phyloP scores from a whole-genome alignment of 2,888 invertebrate genomes.

The Nudaria mundana region DNA sequence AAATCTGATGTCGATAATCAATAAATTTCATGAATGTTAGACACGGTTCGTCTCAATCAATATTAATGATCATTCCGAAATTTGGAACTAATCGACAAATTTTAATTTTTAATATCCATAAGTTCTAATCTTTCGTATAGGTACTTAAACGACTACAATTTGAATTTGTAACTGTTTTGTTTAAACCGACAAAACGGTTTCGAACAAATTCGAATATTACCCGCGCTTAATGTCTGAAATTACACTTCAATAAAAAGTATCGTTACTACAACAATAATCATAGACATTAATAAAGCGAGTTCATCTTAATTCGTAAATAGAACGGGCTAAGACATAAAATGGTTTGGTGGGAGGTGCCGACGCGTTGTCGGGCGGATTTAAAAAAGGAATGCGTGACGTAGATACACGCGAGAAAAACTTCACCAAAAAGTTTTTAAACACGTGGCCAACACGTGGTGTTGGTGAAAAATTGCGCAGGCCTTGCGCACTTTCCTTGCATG shows the following conservation, averaged over 20 bases:
- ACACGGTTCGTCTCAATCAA: constrained; percentile 74
- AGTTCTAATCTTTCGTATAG: constrained; percentile 50
- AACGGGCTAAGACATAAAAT: constrained; percentile 25
- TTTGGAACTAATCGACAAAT: constrained; percentile 73
- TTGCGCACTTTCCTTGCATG: constrained; percentile 55
- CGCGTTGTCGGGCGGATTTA: constrained; percentile 12
- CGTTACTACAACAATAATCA: constrained; percentile 22
- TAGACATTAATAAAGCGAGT: constrained; percentile 17
- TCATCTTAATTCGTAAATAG: constrained; percentile 25
- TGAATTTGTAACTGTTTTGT: constrained; percentile 40
- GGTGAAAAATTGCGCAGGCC: constrained; percentile 73
- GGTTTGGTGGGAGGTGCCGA: constrained; percentile 11
- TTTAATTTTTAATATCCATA: constrained; percentile 68
- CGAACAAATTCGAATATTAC: constrained; percentile 39
- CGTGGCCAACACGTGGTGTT: constrained; percentile 76
- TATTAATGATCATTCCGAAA: constrained; percentile 70
- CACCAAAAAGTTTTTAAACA: constrained; percentile 65
- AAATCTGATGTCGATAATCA: constrained; percentile 60
- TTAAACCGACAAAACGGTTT: constrained; percentile 40
- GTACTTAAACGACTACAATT: constrained; percentile 49
- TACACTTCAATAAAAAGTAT: constrained; percentile 28
- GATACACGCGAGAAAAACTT: constrained; percentile 53
- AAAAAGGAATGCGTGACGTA: constrained; percentile 31
- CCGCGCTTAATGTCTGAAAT: constrained; percentile 24
- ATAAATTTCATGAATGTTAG: constrained; percentile 71